A percentile compares a stretch with the other conserved stretches of the same genome.
These are phyloP conservation scores for Phyllostomus discolor DNA, from an alignment of 2,113 vertebrate species.

Conservation along the genomic window DNA sequence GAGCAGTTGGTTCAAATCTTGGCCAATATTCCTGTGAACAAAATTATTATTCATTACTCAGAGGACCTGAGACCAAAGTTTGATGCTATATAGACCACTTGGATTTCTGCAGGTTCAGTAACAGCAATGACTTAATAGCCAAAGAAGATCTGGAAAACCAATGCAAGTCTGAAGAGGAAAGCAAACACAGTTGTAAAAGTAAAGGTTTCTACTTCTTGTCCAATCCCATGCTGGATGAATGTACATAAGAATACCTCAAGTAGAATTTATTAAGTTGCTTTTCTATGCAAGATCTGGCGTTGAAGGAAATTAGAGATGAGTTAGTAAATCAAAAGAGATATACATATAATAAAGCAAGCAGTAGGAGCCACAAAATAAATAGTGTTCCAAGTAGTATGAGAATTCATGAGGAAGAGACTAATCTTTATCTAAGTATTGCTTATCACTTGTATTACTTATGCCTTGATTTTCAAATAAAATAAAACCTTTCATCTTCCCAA, in stretches of 20 bases:
- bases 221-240: background rate
- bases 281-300: background rate
- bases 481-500: conserved; percentile 26
- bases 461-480: conserved; percentile 52
- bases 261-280: background rate
- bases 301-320: conserved; percentile 29
- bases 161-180: conserved; percentile 5
- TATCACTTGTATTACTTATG: conserved; percentile 15
- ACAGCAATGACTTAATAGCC: background rate
- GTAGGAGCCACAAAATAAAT: background rate
- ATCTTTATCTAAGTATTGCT: conserved; percentile 9
- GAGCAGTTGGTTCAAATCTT: conserved; percentile 31
- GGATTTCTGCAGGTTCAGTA: conserved; percentile 4
- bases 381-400: background rate
- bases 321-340: background rate
- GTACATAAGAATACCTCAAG: background rate
- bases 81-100: background rate
- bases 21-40: background rate
- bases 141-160: conserved; percentile 30
- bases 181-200: background rate
- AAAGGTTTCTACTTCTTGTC: background rate
- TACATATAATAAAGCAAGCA: conserved; percentile 15
- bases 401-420: background rate
- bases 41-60: conserved; percentile 36
- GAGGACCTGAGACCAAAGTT: background rate